phyloP scores from a whole-genome alignment of 1,140 invertebrate genomes.

The Adoxophyes honmai region DNA sequence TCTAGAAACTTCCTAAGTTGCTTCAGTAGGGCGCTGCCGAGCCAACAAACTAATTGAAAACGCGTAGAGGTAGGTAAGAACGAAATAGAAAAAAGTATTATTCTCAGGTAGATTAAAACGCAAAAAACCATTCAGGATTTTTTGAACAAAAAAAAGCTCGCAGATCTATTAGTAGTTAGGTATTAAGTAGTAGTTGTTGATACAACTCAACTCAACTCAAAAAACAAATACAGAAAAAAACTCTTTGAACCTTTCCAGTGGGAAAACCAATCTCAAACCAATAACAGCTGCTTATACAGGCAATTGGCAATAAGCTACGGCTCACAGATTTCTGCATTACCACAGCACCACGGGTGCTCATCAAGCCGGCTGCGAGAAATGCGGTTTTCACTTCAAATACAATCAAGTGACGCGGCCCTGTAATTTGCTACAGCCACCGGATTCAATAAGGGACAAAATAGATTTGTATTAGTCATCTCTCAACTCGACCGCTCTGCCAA shows the following conservation, averaged over 20 bases:
- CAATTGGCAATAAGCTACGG: too few species aligned
- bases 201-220: too few species aligned
- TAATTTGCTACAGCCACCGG: slow-evolving; percentile 5
- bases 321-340: neutral
- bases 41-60: slow-evolving; percentile 9
- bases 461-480: slow-evolving; percentile 6
- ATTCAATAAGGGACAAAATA: slow-evolving; percentile 13
- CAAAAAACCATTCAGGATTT: too few species aligned
- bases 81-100: too few species aligned
- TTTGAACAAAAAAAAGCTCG: too few species aligned
- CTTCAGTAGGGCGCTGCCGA: neutral
- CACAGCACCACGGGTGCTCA: neutral
- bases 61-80: neutral
- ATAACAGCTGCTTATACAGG: too few species aligned
- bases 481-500: slow-evolving; percentile 2
- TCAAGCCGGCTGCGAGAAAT: neutral
- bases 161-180: too few species aligned
- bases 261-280: too few species aligned
- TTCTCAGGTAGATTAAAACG: too few species aligned
- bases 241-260: too few species aligned
- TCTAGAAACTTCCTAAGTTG: neutral
- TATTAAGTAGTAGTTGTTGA: too few species aligned
- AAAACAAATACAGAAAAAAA: too few species aligned
- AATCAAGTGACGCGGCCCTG: slow-evolving; percentile 5
- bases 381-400: slow-evolving; percentile 10